Percentiles rank a stretch among this genome's conserved stretches.
phyloP scores from a whole-genome alignment of 2,113 vertebrate species.

The Prochilodus magdalenae region DNA sequence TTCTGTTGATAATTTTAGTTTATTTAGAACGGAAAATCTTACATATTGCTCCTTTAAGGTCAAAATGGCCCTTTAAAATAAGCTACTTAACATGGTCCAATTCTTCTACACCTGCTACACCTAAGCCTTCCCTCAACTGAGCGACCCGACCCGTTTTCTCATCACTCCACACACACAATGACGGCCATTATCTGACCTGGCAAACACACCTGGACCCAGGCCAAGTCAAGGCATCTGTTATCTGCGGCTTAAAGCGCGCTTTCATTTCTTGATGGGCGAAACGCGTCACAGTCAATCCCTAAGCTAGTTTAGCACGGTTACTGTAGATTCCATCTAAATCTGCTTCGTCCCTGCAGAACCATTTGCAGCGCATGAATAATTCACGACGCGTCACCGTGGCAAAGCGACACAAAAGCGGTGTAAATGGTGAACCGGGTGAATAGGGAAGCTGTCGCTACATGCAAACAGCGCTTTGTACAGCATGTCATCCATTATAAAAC shows the following conservation, averaged over 20 bases:
- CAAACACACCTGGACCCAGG: constrained; percentile 1
- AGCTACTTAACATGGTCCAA: too few relatives aligned
- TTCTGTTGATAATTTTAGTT: too few relatives aligned
- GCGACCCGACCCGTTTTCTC: constrained; percentile 7
- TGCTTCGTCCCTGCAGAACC: not conserved
- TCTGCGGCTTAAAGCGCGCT: not conserved
- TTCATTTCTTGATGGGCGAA: not conserved
- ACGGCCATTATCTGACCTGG: constrained; percentile 4
- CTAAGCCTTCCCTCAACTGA: not conserved
- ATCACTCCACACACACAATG: constrained; percentile 1
- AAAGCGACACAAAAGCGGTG: not conserved
- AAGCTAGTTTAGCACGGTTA: constrained; percentile 21
- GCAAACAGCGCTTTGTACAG: not conserved
- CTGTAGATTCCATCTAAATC: not conserved
- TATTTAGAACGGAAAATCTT: too few relatives aligned
- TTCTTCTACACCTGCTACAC: too few relatives aligned
- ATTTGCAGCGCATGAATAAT: not conserved
- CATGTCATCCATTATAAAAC: not conserved
- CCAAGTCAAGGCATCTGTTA: constrained; percentile 11
- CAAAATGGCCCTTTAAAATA: too few relatives aligned
- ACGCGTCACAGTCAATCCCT: not conserved
- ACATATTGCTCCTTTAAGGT: too few relatives aligned
- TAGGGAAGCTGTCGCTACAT: not conserved
- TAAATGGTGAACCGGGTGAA: not conserved
- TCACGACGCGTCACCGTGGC: not conserved